Evolutionary conservation across 2,888 invertebrate genomes (phyloP).

Genomic region (Phalera bucephala): DNA sequence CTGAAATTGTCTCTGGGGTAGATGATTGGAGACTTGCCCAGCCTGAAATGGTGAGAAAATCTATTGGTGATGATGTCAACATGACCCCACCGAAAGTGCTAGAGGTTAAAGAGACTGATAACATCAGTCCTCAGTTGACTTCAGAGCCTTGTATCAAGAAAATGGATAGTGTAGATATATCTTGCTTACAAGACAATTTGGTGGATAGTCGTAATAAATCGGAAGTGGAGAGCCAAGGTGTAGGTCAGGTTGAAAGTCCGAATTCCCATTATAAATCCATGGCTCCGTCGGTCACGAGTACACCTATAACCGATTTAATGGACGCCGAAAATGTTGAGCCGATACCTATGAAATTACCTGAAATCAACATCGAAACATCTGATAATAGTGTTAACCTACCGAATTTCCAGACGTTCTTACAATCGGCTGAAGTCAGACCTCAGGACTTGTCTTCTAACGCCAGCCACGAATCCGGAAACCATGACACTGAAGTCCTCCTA

Average conservation of each 20-base stretch:
- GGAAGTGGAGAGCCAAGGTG: slow-evolving; percentile 31
- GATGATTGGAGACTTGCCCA: slow-evolving; percentile 67
- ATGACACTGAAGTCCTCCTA: slow-evolving; percentile 43
- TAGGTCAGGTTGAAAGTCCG: slow-evolving; percentile 45
- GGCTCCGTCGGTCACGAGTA: slow-evolving; percentile 64
- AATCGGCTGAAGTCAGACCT: slow-evolving; percentile 60
- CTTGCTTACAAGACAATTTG: slow-evolving; percentile 55
- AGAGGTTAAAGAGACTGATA: slow-evolving; percentile 31
- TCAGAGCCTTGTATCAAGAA: slow-evolving; percentile 51
- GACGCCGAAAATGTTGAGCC: slow-evolving; percentile 35
- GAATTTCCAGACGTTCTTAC: slow-evolving; percentile 55
- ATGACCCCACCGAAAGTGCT: slow-evolving; percentile 45
- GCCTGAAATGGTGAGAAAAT: slow-evolving; percentile 63
- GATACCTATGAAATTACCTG: slow-evolving; percentile 49
- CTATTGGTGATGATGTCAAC: slow-evolving; percentile 40
- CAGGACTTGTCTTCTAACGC: slow-evolving; percentile 53
- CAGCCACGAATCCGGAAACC: slow-evolving; percentile 29
- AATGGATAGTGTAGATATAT: slow-evolving; percentile 70
- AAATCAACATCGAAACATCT: slow-evolving; percentile 26
- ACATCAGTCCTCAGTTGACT: slow-evolving; percentile 44
- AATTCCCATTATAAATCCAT: slow-evolving; percentile 52
- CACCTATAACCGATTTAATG: slow-evolving; percentile 47
- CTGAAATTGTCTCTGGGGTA: slow-evolving; percentile 53
- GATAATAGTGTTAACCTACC: slow-evolving; percentile 39
- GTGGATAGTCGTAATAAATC: slow-evolving; percentile 36